Evolutionary conservation across 2,113 vertebrate species (phyloP).

Genomic region (Felis chaus): DNA sequence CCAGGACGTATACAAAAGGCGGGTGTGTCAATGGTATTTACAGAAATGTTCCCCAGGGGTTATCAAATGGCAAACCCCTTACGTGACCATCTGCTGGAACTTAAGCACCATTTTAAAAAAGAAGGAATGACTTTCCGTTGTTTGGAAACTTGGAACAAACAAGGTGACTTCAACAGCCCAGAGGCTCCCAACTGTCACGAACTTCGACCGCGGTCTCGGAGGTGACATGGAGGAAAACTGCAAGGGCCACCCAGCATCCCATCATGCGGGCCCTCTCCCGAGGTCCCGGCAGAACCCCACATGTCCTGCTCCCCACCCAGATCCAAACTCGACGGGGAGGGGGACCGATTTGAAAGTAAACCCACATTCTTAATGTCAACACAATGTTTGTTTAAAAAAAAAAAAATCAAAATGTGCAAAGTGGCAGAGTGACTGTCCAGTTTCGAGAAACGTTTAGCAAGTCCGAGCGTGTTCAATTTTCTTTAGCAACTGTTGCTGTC

Average conservation of each 20-base stretch:
- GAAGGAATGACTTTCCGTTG: constrained; percentile 85
- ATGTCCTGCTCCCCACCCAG: constrained; percentile 79
- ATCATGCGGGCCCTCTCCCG: constrained; percentile 73
- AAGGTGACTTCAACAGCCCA: constrained; percentile 86
- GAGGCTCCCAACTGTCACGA: constrained; percentile 80
- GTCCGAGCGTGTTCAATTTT: constrained; percentile 94
- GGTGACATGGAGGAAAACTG: not conserved
- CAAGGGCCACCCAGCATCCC: not conserved
- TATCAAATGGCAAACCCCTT: constrained; percentile 87
- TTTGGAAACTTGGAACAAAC: constrained; percentile 79
- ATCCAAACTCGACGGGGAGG: constrained; percentile 82
- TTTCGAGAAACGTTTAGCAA: constrained; percentile 90
- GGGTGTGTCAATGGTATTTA: constrained; percentile 97
- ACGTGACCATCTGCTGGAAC: constrained; percentile 91
- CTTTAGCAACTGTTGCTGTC: constrained; percentile 93
- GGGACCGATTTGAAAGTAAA: constrained; percentile 94
- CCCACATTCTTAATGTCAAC: constrained; percentile 99
- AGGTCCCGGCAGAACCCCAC: constrained; percentile 80
- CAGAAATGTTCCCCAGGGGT: constrained; percentile 91
- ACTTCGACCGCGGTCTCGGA: constrained; percentile 77
- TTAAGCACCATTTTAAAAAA: constrained; percentile 95
- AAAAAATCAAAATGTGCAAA: constrained; percentile 91
- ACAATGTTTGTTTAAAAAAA: constrained; percentile 82
- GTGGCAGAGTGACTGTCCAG: constrained; percentile 88
- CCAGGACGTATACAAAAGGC: constrained; percentile 94